Conservation (phyloP, 2,797 vertebrate genomes). For the Pristis pectinata region DNA sequence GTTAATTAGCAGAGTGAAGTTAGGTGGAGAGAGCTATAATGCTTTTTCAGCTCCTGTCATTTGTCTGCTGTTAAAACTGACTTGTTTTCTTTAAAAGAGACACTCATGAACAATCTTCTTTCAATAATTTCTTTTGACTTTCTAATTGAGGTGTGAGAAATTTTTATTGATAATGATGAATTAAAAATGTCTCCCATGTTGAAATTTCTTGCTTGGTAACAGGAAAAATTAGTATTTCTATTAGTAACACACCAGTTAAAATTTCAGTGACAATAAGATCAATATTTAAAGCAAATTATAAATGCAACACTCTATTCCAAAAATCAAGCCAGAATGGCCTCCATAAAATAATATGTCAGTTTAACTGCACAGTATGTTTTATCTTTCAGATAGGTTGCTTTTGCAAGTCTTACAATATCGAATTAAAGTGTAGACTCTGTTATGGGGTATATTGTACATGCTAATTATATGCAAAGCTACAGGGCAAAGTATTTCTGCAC, state of each 20-base stretch:
- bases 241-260: background rate
- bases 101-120: background rate
- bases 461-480: background rate
- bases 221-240: background rate
- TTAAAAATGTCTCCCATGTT: background rate
- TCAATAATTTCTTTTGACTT: constrained; percentile 1
- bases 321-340: background rate
- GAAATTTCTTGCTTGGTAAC: background rate
- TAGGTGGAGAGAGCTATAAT: background rate
- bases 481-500: background rate
- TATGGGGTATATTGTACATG: too few relatives aligned
- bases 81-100: background rate
- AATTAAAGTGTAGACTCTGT: too few relatives aligned
- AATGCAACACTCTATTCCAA: background rate
- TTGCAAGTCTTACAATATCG: too few relatives aligned
- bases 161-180: background rate
- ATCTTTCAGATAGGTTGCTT: too few relatives aligned
- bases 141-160: background rate
- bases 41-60: background rate
- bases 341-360: background rate
- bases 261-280: background rate
- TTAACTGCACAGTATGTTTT: background rate
- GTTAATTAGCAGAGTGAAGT: background rate
- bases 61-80: background rate
- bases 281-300: background rate